phyloP scores from a whole-genome alignment of 2,797 vertebrate genomes.

The Chelon labrosus region DNA sequence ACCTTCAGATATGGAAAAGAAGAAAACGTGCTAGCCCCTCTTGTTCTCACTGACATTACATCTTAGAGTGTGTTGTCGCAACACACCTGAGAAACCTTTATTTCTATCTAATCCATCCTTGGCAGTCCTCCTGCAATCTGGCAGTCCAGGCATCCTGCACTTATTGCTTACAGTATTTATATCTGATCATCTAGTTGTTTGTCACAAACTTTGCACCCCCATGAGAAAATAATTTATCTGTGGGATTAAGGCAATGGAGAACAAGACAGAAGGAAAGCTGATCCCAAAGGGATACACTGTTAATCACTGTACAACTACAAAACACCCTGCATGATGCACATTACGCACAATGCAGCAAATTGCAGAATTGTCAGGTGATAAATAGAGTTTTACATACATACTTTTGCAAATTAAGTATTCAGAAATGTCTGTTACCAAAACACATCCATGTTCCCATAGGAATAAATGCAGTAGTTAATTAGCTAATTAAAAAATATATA shows the following conservation, averaged over 20 bases:
- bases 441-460: slow-evolving; percentile 1
- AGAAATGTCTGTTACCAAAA: not conserved
- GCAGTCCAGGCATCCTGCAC: not conserved
- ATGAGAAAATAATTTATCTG: not conserved
- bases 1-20: no score
- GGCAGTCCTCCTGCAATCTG: not conserved
- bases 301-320: not conserved
- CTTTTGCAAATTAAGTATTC: no score
- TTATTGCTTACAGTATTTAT: not conserved
- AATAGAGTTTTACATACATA: not conserved
- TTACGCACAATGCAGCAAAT: no score
- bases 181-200: not conserved
- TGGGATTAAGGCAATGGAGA: not conserved
- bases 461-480: slow-evolving; percentile 5
- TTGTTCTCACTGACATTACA: not conserved
- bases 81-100: not conserved
- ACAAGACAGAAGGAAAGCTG: not conserved
- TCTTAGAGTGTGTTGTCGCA: not conserved
- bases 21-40: no score
- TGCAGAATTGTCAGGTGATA: no score
- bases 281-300: not conserved
- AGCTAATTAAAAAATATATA: slow-evolving; percentile 15
- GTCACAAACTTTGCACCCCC: not conserved
- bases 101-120: not conserved
- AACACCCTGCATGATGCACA: not conserved